Conservation (phyloP, 1,140 invertebrate genomes). For the Prorops nasuta region DNA sequence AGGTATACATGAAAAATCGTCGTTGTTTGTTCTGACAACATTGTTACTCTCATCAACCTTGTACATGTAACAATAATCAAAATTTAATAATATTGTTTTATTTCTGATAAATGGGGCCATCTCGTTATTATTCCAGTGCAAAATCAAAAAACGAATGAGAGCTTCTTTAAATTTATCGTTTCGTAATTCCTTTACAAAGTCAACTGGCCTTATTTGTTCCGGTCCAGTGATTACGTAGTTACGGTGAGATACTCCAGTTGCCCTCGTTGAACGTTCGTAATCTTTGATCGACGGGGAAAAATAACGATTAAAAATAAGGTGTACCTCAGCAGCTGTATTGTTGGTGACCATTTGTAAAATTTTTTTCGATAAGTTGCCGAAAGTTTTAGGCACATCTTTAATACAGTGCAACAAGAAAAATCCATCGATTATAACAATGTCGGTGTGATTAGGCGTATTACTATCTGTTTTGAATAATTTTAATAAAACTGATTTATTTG, state of each 20-base stretch:
- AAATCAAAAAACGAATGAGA: constrained; percentile 30
- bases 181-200: constrained; percentile 25
- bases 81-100: constrained; percentile 31
- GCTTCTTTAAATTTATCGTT: constrained; percentile 33
- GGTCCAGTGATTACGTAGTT: constrained; percentile 14
- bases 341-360: not conserved
- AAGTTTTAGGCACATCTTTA: constrained; percentile 12
- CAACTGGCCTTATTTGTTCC: constrained; percentile 13
- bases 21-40: constrained; percentile 1
- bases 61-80: constrained; percentile 23
- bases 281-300: constrained; percentile 21
- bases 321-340: not conserved
- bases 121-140: constrained; percentile 26
- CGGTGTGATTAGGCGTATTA: not conserved
- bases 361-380: not conserved
- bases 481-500: not conserved
- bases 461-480: not conserved
- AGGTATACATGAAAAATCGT: constrained; percentile 10
- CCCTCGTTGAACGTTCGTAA: constrained; percentile 12
- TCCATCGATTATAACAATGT: constrained; percentile 3
- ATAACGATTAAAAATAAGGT: constrained; percentile 18
- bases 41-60: constrained; percentile 9
- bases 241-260: not conserved
- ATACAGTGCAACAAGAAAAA: constrained; percentile 17
- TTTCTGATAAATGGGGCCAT: constrained; percentile 23